Conservation (phyloP, 2,797 vertebrate genomes). For the Pangasius macronema region DNA sequence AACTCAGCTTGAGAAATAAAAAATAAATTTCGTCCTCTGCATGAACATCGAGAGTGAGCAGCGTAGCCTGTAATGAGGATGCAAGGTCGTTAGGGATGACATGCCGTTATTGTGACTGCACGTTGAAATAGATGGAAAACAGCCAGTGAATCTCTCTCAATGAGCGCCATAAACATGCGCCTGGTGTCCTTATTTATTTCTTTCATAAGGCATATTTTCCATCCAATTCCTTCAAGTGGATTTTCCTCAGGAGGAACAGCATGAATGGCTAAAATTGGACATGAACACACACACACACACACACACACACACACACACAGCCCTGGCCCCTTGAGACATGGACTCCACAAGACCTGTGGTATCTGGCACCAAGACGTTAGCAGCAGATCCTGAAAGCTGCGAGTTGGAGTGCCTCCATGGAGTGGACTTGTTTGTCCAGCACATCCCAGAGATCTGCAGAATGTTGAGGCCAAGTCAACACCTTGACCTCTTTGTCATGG, state of each 20-base stretch:
- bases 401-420: too few species aligned
- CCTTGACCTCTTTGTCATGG: too few species aligned
- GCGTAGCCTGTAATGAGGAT: slow-evolving; percentile 72
- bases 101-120: slow-evolving; percentile 50
- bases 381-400: too few species aligned
- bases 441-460: too few species aligned
- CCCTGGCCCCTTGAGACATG: too few species aligned
- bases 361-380: too few species aligned
- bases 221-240: slow-evolving; percentile 29
- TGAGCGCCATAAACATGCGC: slow-evolving; percentile 27
- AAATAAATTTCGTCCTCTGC: slow-evolving; percentile 48
- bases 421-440: too few species aligned
- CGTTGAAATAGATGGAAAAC: slow-evolving; percentile 48
- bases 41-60: slow-evolving; percentile 64
- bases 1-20: slow-evolving; percentile 50
- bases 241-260: slow-evolving; percentile 8
- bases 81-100: slow-evolving; percentile 72
- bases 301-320: too few species aligned
- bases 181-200: slow-evolving; percentile 29
- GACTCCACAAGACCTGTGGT: too few species aligned
- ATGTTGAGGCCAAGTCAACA: too few species aligned
- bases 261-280: not conserved
- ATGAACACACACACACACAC: not conserved
- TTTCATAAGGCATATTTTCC: slow-evolving; percentile 23
- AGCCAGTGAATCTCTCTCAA: slow-evolving; percentile 34